Base-by-base conservation (phyloP, 2,797 vertebrate species). In the Argentina silus region DNA sequence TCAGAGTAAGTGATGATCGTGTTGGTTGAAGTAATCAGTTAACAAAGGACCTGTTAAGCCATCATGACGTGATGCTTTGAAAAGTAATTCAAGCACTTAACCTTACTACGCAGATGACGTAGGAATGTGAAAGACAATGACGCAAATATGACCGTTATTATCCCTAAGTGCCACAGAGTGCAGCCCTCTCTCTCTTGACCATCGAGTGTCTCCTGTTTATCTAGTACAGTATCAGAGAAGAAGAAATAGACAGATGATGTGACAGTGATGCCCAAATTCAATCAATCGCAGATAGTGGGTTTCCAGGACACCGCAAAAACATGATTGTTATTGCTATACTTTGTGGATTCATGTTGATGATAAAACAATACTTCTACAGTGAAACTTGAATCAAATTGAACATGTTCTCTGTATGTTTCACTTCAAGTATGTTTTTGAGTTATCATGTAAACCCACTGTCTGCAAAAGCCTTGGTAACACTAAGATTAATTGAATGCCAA, bases 151-250 rank as follows among this genome's bases (percentile, higher is more conserved):
- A 81, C 83, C 80, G 81, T 89, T 84, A 76, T 79, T 83, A 90
- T 89, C 91, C 88, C 86, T 82, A 92, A 92, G 91, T 92, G 90
- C 92, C 91, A 89, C 89, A 71, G 71, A 86, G 85, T 80, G 82
- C 83, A 89, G 74, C 81, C 81, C 84, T 81, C 77, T 80, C 73
- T 78, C 55, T 11, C 11, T 21, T 5, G 15, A 15, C 23, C 14
- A 21, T 59, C 17, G 21, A 59, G 17, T 59, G 17, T 27, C 21
- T 10, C 7, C 56, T 19, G 9, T 59, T 21, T 59, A 36, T 36
- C 27, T 36, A 36, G 27, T 36, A 36, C 27, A 10, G 50, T 51
- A 11, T 51, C 15, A 12, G 50, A 51, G 50, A 51, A 15, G 15
- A 15, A 51, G 50, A 51, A 14, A 50, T 50, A 50, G 50, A 51